These are phyloP conservation scores for Clarias platycephalus DNA, from an alignment of 2,797 vertebrate genomes.

Conservation along the genomic window DNA sequence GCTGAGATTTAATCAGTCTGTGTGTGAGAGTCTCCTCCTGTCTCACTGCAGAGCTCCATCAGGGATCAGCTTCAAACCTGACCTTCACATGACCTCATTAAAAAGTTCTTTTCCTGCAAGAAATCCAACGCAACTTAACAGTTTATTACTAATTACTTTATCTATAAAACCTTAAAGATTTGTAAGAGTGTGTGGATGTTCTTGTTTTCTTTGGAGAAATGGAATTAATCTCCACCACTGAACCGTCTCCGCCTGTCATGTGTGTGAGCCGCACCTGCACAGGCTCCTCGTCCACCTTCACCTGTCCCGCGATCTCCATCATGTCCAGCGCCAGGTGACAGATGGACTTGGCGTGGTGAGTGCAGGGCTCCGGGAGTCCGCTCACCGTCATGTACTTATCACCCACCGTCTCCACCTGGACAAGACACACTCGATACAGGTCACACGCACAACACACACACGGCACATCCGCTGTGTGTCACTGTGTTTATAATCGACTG, in stretches of 20 bases:
- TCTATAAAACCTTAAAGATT: neutral
- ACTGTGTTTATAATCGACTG: no score
- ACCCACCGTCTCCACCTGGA: constrained; percentile 96
- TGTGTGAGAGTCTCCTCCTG: neutral
- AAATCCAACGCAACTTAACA: neutral
- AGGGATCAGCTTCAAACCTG: neutral
- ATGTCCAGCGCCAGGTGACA: constrained; percentile 96
- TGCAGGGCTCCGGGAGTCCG: constrained; percentile 94
- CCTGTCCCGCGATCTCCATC: constrained; percentile 98
- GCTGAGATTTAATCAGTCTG: neutral
- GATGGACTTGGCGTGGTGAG: constrained; percentile 95
- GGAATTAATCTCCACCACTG: neutral
- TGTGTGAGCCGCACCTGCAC: constrained; percentile 80
- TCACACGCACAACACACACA: no score
- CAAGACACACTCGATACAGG: no score
- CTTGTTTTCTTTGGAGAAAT: neutral
- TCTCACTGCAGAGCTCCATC: neutral
- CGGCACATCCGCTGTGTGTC: no score
- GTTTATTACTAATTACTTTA: neutral
- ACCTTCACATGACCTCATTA: neutral
- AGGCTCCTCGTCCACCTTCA: constrained; percentile 92
- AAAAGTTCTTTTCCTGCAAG: neutral
- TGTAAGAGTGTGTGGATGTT: neutral
- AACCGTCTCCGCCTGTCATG: neutral
- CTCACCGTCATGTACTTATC: constrained; percentile 99